A percentile compares a stretch with the other conserved stretches of the same genome.
These are phyloP conservation scores for Siniperca scherzeri DNA, from an alignment of 2,797 vertebrate species.

Conservation along the genomic window DNA sequence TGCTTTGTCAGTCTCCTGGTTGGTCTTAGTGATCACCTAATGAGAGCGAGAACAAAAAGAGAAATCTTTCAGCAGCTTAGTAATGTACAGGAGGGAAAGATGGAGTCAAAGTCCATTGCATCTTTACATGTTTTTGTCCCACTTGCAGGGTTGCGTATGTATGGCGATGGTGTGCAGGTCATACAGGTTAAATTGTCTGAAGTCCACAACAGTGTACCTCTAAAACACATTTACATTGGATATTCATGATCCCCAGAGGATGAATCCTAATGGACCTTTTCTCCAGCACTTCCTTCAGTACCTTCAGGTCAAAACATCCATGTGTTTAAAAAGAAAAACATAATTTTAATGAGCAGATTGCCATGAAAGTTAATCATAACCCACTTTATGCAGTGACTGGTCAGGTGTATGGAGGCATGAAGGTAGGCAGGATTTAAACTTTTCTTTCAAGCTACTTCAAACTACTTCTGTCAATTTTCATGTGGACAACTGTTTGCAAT, in stretches of 20 bases:
- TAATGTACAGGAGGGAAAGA: neutral
- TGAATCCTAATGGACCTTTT: neutral
- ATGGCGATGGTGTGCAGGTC: neutral
- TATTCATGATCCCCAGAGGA: neutral
- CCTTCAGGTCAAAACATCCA: neutral
- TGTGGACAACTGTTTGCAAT: neutral
- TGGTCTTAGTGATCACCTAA: conserved; percentile 28
- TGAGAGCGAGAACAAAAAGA: neutral
- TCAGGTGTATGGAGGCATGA: too few species aligned
- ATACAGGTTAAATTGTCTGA: neutral
- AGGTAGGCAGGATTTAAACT: too few species aligned
- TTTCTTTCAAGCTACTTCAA: too few species aligned
- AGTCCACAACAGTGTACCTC: neutral
- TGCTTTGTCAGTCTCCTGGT: conserved; percentile 9
- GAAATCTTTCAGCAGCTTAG: neutral
- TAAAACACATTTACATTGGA: neutral
- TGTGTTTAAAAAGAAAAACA: neutral
- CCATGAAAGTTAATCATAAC: neutral
- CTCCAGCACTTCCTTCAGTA: neutral
- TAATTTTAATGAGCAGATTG: neutral
- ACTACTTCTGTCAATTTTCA: neutral
- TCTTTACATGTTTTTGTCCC: neutral
- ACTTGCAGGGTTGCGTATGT: too few species aligned
- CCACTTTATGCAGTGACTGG: too few species aligned
- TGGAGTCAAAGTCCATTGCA: neutral